These are phyloP conservation scores for Euproctis similis DNA, from an alignment of 2,888 invertebrate species.

Conservation along the genomic window DNA sequence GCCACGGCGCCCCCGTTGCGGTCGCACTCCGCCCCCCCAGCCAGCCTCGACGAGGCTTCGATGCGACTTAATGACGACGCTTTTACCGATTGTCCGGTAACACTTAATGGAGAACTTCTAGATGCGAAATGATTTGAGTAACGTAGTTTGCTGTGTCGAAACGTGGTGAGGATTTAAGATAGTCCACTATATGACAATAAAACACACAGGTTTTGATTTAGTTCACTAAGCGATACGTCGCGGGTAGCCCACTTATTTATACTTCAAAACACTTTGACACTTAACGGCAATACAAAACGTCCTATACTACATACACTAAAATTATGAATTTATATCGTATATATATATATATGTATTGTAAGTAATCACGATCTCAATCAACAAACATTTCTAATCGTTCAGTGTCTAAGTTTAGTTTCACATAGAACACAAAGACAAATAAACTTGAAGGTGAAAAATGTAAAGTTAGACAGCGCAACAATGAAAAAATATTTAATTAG, in stretches of 20 bases:
- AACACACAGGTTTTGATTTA: conserved; percentile 7
- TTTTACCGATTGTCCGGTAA: conserved; percentile 53
- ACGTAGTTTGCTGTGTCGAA: conserved; percentile 69
- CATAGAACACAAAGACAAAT: conserved; percentile 28
- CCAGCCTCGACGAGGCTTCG: conserved; percentile 60
- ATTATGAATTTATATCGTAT: conserved; percentile 6
- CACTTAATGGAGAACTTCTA: conserved; percentile 52
- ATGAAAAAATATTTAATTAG: conserved; percentile 32
- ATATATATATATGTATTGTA: conserved; percentile 13
- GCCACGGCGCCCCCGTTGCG: conserved; percentile 36
- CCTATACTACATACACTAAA: conserved; percentile 2
- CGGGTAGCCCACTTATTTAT: conserved; percentile 14
- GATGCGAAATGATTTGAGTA: conserved; percentile 60
- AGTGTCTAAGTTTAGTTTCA: conserved; percentile 22
- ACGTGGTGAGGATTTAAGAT: conserved; percentile 59
- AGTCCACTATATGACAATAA: conserved; percentile 17
- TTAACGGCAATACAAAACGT: conserved; percentile 2
- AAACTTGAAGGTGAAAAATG: conserved; percentile 22
- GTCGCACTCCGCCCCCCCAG: conserved; percentile 49
- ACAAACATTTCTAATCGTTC: too few relatives aligned
- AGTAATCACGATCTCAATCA: conserved; percentile 32
- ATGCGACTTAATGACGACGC: conserved; percentile 67
- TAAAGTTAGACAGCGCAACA: conserved; percentile 20
- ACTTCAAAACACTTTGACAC: conserved; percentile 15
- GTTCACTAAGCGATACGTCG: conserved; percentile 11